A percentile compares a stretch with the other conserved stretches of the same genome.
phyloP scores from a whole-genome alignment of 2,888 invertebrate genomes.

The Ferrisia virgata region DNA sequence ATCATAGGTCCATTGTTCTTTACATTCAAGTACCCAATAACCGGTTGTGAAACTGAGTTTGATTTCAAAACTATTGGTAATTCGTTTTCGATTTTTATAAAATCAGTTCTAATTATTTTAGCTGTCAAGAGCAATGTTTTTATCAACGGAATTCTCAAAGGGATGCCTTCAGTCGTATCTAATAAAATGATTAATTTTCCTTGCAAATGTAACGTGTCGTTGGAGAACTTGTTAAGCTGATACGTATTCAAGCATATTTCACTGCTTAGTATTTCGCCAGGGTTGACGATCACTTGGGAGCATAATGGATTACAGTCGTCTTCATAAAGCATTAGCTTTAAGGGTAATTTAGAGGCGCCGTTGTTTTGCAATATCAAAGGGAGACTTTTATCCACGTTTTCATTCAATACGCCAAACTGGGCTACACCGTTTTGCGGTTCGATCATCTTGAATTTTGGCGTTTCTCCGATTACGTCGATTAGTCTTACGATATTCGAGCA shows the following conservation, averaged over 20 bases:
- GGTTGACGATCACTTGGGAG: conserved; percentile 38
- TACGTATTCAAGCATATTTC: conserved; percentile 24
- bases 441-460: neutral
- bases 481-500: conserved; percentile 27
- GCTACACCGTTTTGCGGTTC: conserved; percentile 21
- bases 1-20: neutral
- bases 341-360: conserved; percentile 43
- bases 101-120: neutral
- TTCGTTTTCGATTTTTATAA: neutral
- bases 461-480: conserved; percentile 26
- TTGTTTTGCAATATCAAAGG: conserved; percentile 44
- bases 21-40: neutral
- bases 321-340: conserved; percentile 46
- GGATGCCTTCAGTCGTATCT: conserved; percentile 13
- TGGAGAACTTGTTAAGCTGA: neutral
- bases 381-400: conserved; percentile 37
- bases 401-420: conserved; percentile 43
- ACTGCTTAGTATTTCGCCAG: conserved; percentile 44
- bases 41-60: neutral
- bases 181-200: conserved; percentile 16
- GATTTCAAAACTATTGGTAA: neutral
- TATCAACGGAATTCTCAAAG: neutral
- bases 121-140: neutral
- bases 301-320: conserved; percentile 33
- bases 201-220: neutral